These are phyloP conservation scores for Tryphoninae sp. DNA, from an alignment of 2,888 invertebrate genomes.

Conservation along the genomic window DNA sequence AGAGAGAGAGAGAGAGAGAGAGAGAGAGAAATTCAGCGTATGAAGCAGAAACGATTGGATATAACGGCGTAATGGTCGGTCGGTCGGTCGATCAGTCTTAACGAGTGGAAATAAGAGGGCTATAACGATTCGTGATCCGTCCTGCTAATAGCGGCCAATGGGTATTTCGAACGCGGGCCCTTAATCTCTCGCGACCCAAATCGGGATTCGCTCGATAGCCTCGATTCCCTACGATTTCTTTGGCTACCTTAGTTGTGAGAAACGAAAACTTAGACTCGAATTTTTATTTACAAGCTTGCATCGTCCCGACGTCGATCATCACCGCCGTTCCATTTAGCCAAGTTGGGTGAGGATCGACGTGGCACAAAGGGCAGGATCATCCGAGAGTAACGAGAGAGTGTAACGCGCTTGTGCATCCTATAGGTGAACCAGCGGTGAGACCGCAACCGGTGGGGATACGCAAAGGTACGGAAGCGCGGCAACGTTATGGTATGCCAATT, in stretches of 20 bases:
- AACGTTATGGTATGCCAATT: slow-evolving; percentile 31
- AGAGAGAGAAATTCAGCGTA: neutral
- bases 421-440: no score
- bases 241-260: neutral
- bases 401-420: no score
- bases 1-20: slow-evolving; percentile 4
- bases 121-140: slow-evolving; percentile 26
- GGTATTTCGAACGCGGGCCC: neutral
- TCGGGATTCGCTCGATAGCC: neutral
- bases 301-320: no score
- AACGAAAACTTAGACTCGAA: no score
- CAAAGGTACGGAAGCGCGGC: no score
- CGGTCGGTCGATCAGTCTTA: slow-evolving; percentile 1
- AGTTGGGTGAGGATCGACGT: no score
- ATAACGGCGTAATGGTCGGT: slow-evolving; percentile 18
- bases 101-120: slow-evolving; percentile 35
- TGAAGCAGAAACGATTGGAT: neutral
- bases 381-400: no score
- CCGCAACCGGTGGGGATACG: no score
- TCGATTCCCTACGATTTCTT: neutral
- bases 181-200: neutral
- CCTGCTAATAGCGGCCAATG: neutral
- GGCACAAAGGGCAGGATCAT: no score
- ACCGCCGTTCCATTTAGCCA: no score
- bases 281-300: no score